Conservation (phyloP, 2,113 vertebrate genomes). For the Gallinago media region DNA sequence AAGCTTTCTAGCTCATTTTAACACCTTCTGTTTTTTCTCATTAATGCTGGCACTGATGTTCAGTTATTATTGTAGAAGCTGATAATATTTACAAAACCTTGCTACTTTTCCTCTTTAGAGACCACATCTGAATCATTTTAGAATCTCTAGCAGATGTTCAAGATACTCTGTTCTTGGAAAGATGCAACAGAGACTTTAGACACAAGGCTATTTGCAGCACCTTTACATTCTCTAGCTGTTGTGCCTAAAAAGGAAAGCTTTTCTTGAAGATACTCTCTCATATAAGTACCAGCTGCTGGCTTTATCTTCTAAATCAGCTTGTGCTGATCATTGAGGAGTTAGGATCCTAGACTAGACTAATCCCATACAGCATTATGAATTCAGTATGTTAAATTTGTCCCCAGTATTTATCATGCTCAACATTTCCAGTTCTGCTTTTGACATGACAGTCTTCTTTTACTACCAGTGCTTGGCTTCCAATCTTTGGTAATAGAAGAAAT, state of each 20-base stretch:
- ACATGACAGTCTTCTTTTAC: background rate
- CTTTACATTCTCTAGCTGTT: background rate
- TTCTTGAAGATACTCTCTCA: background rate
- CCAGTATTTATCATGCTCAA: background rate
- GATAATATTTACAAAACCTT: constrained; percentile 1
- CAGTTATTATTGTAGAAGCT: background rate
- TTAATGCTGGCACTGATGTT: constrained; percentile 18
- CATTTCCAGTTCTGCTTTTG: background rate
- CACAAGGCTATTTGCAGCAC: background rate
- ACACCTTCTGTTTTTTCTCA: constrained; percentile 33
- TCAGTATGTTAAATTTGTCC: background rate
- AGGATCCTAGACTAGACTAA: background rate
- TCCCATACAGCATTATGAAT: background rate
- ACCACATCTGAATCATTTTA: background rate
- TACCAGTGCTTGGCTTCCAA: background rate
- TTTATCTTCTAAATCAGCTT: background rate
- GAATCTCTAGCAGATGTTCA: background rate
- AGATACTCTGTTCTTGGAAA: background rate
- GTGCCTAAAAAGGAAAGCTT: background rate
- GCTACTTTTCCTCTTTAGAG: background rate
- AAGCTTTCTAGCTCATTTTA: constrained; percentile 40
- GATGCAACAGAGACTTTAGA: background rate
- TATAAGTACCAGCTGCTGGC: background rate
- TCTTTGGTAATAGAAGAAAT: background rate
- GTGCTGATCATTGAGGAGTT: background rate